These are phyloP conservation scores for Hemistola chrysoprasaria DNA, from an alignment of 2,888 invertebrate species.

Conservation along the genomic window DNA sequence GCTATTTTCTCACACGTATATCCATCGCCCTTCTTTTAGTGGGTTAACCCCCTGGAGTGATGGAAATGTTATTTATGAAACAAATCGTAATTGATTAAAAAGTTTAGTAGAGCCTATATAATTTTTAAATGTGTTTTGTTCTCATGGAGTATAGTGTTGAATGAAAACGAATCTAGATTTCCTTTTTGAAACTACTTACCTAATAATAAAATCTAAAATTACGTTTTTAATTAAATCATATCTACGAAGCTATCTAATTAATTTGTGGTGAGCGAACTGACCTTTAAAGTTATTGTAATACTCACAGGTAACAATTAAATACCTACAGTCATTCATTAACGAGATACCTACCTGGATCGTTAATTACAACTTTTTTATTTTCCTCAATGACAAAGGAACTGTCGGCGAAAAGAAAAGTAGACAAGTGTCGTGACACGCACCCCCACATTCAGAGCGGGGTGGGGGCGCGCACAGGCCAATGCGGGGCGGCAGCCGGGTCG, in stretches of 20 bases:
- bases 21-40: slow-evolving; percentile 41
- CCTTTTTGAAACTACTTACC: no score
- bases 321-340: slow-evolving; percentile 70
- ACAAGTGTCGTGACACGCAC: slow-evolving; percentile 82
- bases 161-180: no score
- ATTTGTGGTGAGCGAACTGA: slow-evolving; percentile 4
- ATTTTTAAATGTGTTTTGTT: no score
- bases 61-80: slow-evolving; percentile 26
- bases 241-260: slow-evolving; percentile 3
- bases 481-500: slow-evolving; percentile 46
- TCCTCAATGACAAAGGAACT: slow-evolving; percentile 82
- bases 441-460: slow-evolving; percentile 55
- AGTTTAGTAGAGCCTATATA: no score
- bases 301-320: slow-evolving; percentile 43
- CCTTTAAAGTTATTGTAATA: slow-evolving; percentile 14
- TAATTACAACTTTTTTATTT: slow-evolving; percentile 83
- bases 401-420: slow-evolving; percentile 82
- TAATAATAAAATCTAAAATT: no score
- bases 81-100: slow-evolving; percentile 16
- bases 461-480: slow-evolving; percentile 52
- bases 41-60: slow-evolving; percentile 38
- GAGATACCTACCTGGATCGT: slow-evolving; percentile 77
- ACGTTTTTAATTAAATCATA: slow-evolving; percentile 9
- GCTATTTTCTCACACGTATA: slow-evolving; percentile 66
- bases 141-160: no score